Percentiles rank a stretch among this genome's conserved stretches.
Conservation (phyloP, 2,888 invertebrate species). For the Cosmia trapezina region DNA sequence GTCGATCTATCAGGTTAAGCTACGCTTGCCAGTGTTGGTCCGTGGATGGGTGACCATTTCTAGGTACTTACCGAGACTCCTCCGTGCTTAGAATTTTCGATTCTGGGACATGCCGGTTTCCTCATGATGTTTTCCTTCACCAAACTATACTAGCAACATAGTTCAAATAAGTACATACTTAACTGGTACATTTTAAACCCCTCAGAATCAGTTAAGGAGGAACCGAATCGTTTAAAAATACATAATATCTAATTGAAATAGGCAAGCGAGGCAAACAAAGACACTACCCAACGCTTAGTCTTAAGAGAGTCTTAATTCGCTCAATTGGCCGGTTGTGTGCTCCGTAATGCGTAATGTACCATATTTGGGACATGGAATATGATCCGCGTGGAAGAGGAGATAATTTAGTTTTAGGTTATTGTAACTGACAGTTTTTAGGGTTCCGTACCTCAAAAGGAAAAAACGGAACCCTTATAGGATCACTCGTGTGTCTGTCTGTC, state of each 20-base stretch:
- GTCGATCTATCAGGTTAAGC: no score
- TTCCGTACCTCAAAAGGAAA: no score
- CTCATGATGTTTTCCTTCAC: background rate
- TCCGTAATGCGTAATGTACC: conserved; percentile 82
- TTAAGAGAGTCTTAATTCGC: conserved; percentile 82
- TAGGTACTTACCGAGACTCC: no score
- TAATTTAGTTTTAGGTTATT: conserved; percentile 7
- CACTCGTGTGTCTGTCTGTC: no score
- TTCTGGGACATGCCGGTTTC: background rate
- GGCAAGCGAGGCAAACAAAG: conserved; percentile 58
- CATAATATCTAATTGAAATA: conserved; percentile 58
- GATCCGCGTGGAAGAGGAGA: conserved; percentile 58
- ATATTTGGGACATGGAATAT: conserved; percentile 78
- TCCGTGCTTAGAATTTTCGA: background rate
- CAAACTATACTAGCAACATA: background rate
- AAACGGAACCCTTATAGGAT: no score
- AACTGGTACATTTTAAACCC: background rate
- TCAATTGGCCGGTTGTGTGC: conserved; percentile 85
- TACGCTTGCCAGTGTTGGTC: no score
- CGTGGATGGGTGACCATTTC: no score
- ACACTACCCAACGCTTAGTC: conserved; percentile 63
- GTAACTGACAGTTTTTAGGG: background rate
- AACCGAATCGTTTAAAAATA: conserved; percentile 41
- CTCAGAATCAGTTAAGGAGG: conserved; percentile 13
- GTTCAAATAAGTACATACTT: background rate